Evolutionary conservation across 2,797 vertebrate genomes (phyloP).

Genomic region (Epinephelus coioides): DNA sequence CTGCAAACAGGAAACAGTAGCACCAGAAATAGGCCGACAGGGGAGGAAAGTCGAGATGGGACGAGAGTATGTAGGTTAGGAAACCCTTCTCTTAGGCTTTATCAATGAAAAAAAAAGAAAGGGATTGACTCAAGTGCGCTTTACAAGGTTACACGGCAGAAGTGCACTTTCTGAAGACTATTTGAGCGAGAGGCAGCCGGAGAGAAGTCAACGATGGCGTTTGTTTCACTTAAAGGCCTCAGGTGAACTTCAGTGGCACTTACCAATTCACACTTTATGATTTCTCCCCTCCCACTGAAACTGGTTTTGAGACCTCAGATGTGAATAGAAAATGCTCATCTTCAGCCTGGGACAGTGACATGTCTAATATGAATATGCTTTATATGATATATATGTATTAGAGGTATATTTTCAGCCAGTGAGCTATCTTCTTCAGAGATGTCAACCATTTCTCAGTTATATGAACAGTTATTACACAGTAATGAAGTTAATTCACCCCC

Average conservation of each 20-base stretch:
- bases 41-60: constrained; percentile 41
- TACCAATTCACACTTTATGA: constrained; percentile 58
- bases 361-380: constrained; percentile 79
- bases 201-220: constrained; percentile 43
- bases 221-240: constrained; percentile 80
- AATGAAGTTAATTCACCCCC: constrained; percentile 47
- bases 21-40: constrained; percentile 65
- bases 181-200: constrained; percentile 44
- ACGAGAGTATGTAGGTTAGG: constrained; percentile 60
- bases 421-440: constrained; percentile 79
- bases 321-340: constrained; percentile 65
- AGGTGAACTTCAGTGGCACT: constrained; percentile 80
- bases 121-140: constrained; percentile 75
- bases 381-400: constrained; percentile 80
- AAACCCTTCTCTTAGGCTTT: constrained; percentile 61
- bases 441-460: constrained; percentile 77
- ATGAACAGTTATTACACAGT: constrained; percentile 55
- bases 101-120: constrained; percentile 42
- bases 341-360: constrained; percentile 66
- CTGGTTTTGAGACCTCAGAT: constrained; percentile 64
- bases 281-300: constrained; percentile 52
- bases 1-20: constrained; percentile 61
- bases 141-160: constrained; percentile 65
- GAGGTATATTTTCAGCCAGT: constrained; percentile 83
- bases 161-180: constrained; percentile 74